Conservation (phyloP, 2,113 vertebrate species). For the Anolis sagrei region DNA sequence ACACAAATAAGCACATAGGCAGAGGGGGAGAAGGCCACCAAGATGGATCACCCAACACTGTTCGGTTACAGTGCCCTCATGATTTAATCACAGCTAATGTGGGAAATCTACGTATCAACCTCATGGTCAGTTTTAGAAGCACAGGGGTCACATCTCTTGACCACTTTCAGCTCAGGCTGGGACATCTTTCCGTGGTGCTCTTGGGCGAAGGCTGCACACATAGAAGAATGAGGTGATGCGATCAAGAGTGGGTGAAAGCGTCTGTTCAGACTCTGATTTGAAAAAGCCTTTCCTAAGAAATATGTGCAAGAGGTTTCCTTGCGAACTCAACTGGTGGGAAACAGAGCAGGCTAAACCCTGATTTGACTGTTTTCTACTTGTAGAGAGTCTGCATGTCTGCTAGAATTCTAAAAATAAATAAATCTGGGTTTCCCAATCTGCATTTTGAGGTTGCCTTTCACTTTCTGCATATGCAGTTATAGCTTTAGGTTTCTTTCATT, state of each 20-base stretch:
- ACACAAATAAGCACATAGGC: neutral
- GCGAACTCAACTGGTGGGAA: too few species aligned
- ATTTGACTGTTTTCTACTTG: neutral
- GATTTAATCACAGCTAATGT: too few species aligned
- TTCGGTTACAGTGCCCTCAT: neutral
- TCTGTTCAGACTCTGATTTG: neutral
- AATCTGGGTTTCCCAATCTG: neutral
- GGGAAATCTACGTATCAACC: neutral
- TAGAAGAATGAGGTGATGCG: neutral
- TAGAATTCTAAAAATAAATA: neutral
- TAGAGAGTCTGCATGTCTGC: neutral
- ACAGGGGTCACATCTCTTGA: neutral
- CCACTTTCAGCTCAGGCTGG: neutral
- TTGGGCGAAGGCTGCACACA: neutral
- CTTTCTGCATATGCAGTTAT: neutral
- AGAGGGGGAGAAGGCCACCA: neutral
- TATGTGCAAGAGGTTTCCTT: neutral
- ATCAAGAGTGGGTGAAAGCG: neutral
- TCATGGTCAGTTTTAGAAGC: neutral
- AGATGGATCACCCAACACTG: neutral
- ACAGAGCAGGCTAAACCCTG: neutral
- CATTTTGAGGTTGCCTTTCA: neutral
- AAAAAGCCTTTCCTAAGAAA: neutral
- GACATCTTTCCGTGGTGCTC: neutral
- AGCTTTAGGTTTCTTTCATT: neutral